Conservation (phyloP, 2,888 invertebrate genomes). For the Epirrita christyi region DNA sequence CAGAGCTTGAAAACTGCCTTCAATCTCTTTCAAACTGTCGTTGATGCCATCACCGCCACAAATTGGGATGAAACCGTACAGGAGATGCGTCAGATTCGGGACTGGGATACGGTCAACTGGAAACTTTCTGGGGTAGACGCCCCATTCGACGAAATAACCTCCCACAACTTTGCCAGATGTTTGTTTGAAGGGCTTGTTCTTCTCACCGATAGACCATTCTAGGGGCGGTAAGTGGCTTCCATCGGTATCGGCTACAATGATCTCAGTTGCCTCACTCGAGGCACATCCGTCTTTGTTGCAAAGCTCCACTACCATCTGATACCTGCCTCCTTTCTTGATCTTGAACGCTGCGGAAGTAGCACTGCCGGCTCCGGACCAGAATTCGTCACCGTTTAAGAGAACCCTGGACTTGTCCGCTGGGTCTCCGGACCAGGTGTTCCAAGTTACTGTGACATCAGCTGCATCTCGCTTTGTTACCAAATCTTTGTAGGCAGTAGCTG, state of each 20-base stretch:
- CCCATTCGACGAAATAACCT: conserved; percentile 80
- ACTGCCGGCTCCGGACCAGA: conserved; percentile 67
- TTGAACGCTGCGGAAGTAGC: conserved; percentile 73
- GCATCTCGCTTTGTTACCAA: conserved; percentile 70
- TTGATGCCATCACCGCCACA: conserved; percentile 81
- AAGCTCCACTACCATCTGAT: conserved; percentile 73
- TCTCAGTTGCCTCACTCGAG: conserved; percentile 70
- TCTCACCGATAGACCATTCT: conserved; percentile 69
- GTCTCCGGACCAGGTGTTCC: conserved; percentile 80
- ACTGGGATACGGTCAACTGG: conserved; percentile 75
- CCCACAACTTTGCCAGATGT: conserved; percentile 78
- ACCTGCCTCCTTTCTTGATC: conserved; percentile 76
- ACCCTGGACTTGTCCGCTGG: conserved; percentile 67
- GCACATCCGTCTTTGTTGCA: conserved; percentile 77
- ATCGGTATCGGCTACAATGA: conserved; percentile 77
- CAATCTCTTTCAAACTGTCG: conserved; percentile 80
- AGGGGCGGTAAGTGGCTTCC: conserved; percentile 79
- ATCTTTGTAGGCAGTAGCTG: conserved; percentile 80
- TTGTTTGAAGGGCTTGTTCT: conserved; percentile 77
- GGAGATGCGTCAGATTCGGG: conserved; percentile 74
- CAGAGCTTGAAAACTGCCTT: conserved; percentile 79
- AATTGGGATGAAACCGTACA: conserved; percentile 79
- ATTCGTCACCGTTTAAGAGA: conserved; percentile 66
- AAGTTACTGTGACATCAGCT: conserved; percentile 76
- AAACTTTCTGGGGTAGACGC: conserved; percentile 78